Base-by-base conservation (phyloP, 2,888 invertebrate species). In the Amblyteles armatorius region DNA sequence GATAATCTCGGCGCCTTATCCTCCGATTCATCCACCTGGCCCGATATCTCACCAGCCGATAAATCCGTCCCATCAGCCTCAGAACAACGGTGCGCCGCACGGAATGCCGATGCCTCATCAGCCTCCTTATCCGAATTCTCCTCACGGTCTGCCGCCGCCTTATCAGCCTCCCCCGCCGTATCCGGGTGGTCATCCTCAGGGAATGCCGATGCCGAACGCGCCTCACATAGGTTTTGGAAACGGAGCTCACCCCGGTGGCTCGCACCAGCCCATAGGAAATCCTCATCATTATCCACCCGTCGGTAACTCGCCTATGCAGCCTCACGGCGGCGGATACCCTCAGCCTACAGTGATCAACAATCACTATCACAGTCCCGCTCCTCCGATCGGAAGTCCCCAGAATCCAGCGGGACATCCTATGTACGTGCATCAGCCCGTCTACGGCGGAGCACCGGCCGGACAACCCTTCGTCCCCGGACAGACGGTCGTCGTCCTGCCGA, bases 401-500 rank as follows among this genome's bases (percentile, higher is more conserved):
- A 68, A 78, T 82, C 11, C 80, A 9, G 60, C 85, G 19, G 90
- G 90, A 29, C 85, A 82, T 40, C 50, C 82, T 36, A 60, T 76
- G 3, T 90, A 89, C 80, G 88, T 87, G 3, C 91, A 89, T 33
- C 90, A 89, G 55, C 80, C 87, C 4, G 88, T 87, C 2, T 78
- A 87, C 33, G 33, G 90, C 7, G 87, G 87, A 6, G 88, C 88
- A 29, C 88, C 91, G 0, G 90, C 90, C n/a, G 60, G 78, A 7
- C 90, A 90, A 36, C 91, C 91, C 0, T 90, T 85, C 19, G 81
- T 90, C 50, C 91, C 91, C 16, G 90, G 90, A 6, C 91, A 90
- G 68, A 90, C 90, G 0, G 73, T 90, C 6, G 55, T 91, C 5
- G 84, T 91, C 63, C 50, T 87, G 16, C 84, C 86, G 1, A 74